Evolutionary conservation across 2,113 vertebrate genomes (phyloP).

Genomic region (Zootoca vivipara): DNA sequence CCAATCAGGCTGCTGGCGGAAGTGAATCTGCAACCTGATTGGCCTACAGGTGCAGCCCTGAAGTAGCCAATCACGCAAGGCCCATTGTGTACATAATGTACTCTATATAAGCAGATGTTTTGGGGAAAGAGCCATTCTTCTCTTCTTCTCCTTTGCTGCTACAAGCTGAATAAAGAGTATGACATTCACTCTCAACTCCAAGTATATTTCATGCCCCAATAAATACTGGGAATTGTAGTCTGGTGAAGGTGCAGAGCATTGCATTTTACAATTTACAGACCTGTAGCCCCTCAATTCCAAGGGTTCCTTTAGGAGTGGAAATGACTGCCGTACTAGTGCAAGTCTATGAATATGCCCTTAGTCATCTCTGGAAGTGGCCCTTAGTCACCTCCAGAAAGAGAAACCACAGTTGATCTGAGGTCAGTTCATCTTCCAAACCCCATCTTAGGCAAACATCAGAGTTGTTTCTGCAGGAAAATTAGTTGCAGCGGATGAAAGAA

Average conservation of each 20-base stretch:
- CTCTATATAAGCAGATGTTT: too few relatives aligned
- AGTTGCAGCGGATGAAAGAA: slow-evolving; percentile 25
- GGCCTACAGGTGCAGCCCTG: too few relatives aligned
- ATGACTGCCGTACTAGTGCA: background rate
- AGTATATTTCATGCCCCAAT: background rate
- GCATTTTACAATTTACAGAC: background rate
- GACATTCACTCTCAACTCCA: too few relatives aligned
- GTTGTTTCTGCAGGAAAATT: slow-evolving; percentile 1
- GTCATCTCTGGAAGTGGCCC: background rate
- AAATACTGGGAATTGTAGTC: background rate
- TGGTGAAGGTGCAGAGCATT: background rate
- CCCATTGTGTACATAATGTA: too few relatives aligned
- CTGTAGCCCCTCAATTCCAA: background rate
- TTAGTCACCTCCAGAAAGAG: slow-evolving; percentile 40
- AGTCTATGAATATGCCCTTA: background rate
- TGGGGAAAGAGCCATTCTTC: too few relatives aligned
- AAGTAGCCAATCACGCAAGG: too few relatives aligned
- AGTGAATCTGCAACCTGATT: too few relatives aligned
- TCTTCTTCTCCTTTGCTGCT: too few relatives aligned
- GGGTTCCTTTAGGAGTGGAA: background rate
- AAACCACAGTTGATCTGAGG: slow-evolving; percentile 34
- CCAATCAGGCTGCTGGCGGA: too few relatives aligned
- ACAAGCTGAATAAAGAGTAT: too few relatives aligned
- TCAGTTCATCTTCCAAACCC: slow-evolving; percentile 41
- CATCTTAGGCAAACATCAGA: background rate